phyloP scores from a whole-genome alignment of 2,888 invertebrate genomes.

The Caenorhabditis sp. region DNA sequence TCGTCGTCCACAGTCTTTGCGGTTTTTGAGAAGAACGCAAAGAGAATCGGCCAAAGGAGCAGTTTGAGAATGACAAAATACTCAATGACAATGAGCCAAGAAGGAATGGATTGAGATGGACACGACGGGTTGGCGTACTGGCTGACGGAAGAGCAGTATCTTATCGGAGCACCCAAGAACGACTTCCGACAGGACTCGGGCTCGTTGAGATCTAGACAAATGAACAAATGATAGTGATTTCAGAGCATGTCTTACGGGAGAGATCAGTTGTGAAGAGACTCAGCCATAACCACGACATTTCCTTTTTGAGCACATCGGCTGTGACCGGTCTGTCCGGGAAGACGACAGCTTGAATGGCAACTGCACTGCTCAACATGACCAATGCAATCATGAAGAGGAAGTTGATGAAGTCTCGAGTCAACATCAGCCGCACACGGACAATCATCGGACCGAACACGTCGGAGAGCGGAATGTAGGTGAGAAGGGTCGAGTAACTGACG shows the following conservation, averaged over 20 bases:
- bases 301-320: slow-evolving; percentile 76
- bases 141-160: slow-evolving; percentile 66
- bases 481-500: slow-evolving; percentile 81
- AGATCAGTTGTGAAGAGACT: slow-evolving; percentile 80
- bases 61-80: slow-evolving; percentile 71
- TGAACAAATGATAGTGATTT: no score
- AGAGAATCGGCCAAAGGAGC: slow-evolving; percentile 79
- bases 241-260: slow-evolving; percentile 61
- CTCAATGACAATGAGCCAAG: slow-evolving; percentile 63
- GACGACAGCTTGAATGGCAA: slow-evolving; percentile 80
- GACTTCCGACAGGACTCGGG: slow-evolving; percentile 59
- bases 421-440: slow-evolving; percentile 80
- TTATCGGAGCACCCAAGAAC: slow-evolving; percentile 58
- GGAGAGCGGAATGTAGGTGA: slow-evolving; percentile 80
- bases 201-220: slow-evolving; percentile 60
- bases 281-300: slow-evolving; percentile 80
- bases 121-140: slow-evolving; percentile 70
- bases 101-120: slow-evolving; percentile 64
- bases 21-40: slow-evolving; percentile 79
- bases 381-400: slow-evolving; percentile 74
- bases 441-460: slow-evolving; percentile 80
- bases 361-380: slow-evolving; percentile 72
- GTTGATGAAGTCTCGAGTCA: slow-evolving; percentile 77
- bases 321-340: slow-evolving; percentile 80
- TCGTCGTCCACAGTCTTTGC: slow-evolving; percentile 78